Evolutionary conservation across 2,888 invertebrate genomes (phyloP), one percentile per base, ranked within the genome.

Genomic region (Melanotus villosus): DNA sequence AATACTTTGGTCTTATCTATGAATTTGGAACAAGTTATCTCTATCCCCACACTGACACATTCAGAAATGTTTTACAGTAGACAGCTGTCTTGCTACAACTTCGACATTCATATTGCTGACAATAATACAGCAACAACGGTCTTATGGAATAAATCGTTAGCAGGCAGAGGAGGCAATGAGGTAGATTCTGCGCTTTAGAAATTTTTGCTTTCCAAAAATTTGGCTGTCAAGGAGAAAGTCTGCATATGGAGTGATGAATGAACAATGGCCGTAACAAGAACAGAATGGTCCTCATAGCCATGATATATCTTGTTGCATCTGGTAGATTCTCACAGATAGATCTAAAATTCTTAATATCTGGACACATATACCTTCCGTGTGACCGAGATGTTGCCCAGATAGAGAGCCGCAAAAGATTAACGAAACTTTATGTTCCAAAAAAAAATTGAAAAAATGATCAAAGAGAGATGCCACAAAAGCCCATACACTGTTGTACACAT

Each of bases 1-100:
- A 66, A 50, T 50, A 45, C 50, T 38, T 50, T 58, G 43, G 9
- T 36, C 36, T 36, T 36, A 36, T 66, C 66, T 6, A 50, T 66
- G 19, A 41, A 67, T 45, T 67, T 60, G 52, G 60, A 67, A 67
- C 67, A 67, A 54, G 54, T 60, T 16, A 23, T 67, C 38, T 60
- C 50, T 18, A 52, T 67, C 10, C 52, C 67, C 9, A 26, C 26
- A 5, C 7, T 26, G 26, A 26, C 26, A 7, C 26, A 26, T 26
- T 26, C 26, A 5, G 26, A 52, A 19, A 65, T 58, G 65, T 65
- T 65, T 23, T 65, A 57, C 36, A 19, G 16, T 34, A 12, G 45
- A 6, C 59, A 59, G 52, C 18, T 65, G 23, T 59, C 50, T 10
- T 50, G 50, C 18, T 65, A 36, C 36, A 26, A 26, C 26, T 26